Conservation (phyloP, 2,888 invertebrate species). For the Plusia festucae region DNA sequence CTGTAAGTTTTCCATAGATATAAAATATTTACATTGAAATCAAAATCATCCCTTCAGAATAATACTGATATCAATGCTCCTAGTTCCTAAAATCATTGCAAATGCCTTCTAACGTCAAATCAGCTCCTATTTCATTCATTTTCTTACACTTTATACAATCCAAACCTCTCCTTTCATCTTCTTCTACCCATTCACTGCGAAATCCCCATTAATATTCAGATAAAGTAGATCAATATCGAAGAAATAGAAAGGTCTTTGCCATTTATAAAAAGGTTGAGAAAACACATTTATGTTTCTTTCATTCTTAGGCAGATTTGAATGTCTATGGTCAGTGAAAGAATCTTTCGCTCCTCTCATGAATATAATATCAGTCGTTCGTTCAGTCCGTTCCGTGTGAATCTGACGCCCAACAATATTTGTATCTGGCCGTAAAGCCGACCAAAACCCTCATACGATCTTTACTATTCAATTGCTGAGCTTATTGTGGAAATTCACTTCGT, state of each 20-base stretch:
- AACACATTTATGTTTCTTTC: constrained; percentile 15
- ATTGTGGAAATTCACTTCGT: constrained; percentile 11
- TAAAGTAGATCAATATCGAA: neutral
- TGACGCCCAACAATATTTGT: constrained; percentile 44
- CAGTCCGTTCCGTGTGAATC: constrained; percentile 36
- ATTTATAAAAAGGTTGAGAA: neutral
- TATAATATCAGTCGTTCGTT: constrained; percentile 29
- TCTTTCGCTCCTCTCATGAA: constrained; percentile 41
- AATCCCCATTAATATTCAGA: neutral
- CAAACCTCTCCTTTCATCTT: neutral
- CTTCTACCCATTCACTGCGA: neutral
- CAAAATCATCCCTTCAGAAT: too few species aligned
- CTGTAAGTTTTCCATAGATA: too few species aligned
- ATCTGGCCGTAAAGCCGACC: constrained; percentile 28
- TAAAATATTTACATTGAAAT: too few species aligned
- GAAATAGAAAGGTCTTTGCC: constrained; percentile 1
- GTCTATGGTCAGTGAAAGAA: constrained; percentile 14
- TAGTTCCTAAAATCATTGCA: neutral
- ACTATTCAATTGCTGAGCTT: constrained; percentile 34
- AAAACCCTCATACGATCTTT: constrained; percentile 25
- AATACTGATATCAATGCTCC: neutral
- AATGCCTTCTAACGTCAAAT: neutral
- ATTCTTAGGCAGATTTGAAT: constrained; percentile 10
- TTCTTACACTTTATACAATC: neutral
- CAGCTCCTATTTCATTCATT: neutral